phyloP scores from a whole-genome alignment of 1,140 invertebrate genomes.

The Pissodes strobi region DNA sequence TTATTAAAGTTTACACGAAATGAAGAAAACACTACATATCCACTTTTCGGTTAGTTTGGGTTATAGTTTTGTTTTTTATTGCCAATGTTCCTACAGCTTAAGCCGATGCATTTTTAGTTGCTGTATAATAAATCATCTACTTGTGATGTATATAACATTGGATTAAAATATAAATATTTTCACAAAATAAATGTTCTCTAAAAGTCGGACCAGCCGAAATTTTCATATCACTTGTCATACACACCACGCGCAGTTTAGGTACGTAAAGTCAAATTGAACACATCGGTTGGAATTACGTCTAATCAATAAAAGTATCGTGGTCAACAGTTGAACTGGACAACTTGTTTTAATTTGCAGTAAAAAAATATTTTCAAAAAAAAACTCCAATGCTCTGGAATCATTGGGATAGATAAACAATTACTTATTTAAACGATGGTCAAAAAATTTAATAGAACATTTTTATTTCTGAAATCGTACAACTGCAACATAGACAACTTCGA shows the following conservation, averaged over 20 bases:
- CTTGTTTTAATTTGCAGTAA: not conserved
- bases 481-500: no score
- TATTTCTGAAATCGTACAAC: no score
- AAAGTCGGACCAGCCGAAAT: conserved; percentile 44
- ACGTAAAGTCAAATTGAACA: conserved; percentile 54
- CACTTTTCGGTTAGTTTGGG: not conserved
- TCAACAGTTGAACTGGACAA: not conserved
- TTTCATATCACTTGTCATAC: conserved; percentile 48
- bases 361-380: conserved; percentile 19
- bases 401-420: no score
- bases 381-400: not conserved
- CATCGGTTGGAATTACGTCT: conserved; percentile 51
- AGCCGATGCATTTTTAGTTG: conserved; percentile 44
- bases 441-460: no score
- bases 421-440: no score
- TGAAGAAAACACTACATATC: not conserved
- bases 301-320: conserved; percentile 25
- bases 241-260: conserved; percentile 53
- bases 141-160: conserved; percentile 52
- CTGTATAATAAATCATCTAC: conserved; percentile 47
- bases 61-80: no score
- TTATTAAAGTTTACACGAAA: no score
- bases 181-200: conserved; percentile 23
- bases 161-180: conserved; percentile 33
- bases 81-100: no score